phyloP scores from a whole-genome alignment of 2,113 vertebrate species.

The Leucoraja erinaceus region DNA sequence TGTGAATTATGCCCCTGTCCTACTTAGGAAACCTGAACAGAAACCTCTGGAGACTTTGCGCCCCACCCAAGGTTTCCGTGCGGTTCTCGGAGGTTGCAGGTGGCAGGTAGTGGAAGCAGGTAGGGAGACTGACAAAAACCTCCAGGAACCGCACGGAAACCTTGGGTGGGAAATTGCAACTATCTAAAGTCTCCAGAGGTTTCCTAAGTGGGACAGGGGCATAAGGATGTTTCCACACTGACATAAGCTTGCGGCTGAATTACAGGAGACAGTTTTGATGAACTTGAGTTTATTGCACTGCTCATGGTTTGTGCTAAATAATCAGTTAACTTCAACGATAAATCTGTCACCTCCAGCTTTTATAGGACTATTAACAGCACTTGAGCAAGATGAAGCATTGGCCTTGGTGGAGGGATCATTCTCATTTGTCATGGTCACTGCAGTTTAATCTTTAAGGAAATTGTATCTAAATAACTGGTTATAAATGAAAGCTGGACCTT shows the following conservation, averaged over 20 bases:
- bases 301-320: conserved; percentile 46
- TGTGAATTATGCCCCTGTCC: not conserved
- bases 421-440: not conserved
- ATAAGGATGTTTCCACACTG: not conserved
- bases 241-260: not conserved
- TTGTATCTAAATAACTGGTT: not conserved
- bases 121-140: too few relatives aligned
- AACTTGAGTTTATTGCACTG: not conserved
- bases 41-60: too few relatives aligned
- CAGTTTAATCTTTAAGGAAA: conserved; percentile 4
- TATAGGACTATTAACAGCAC: not conserved
- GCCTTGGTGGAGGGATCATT: not conserved
- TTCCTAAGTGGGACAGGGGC: too few relatives aligned
- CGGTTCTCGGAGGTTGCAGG: too few relatives aligned
- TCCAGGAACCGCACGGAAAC: too few relatives aligned
- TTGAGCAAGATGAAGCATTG: not conserved
- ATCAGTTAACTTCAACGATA: conserved; percentile 46
- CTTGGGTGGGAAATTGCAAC: too few relatives aligned
- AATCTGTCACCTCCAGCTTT: conserved; percentile 43
- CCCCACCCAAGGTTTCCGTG: too few relatives aligned
- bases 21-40: too few relatives aligned
- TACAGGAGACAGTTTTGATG: not conserved
- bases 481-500: not conserved
- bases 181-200: too few relatives aligned
- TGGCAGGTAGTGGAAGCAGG: too few relatives aligned